These are phyloP conservation scores for Drosophila koepferae DNA, from an alignment of 2,888 invertebrate genomes.

Conservation along the genomic window DNA sequence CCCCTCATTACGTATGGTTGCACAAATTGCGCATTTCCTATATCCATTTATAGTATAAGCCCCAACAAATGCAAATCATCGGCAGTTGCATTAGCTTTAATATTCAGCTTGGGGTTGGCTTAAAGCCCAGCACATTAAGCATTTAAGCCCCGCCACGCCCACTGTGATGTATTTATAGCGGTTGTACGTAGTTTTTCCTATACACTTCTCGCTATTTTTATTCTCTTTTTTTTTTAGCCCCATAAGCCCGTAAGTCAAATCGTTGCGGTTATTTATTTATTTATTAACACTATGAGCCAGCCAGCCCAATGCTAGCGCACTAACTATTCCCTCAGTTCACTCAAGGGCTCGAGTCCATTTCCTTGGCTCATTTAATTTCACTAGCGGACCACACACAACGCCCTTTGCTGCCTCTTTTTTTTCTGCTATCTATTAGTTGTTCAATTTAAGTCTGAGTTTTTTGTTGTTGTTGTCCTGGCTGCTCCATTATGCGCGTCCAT, in stretches of 20 bases:
- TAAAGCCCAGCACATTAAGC: slow-evolving; percentile 60
- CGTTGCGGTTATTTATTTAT: slow-evolving; percentile 61
- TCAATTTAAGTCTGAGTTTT: slow-evolving; percentile 41
- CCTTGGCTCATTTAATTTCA: slow-evolving; percentile 62
- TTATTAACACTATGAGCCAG: slow-evolving; percentile 75
- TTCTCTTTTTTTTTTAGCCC: neutral
- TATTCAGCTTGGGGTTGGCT: slow-evolving; percentile 44
- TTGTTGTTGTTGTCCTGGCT: slow-evolving; percentile 11
- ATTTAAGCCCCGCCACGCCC: slow-evolving; percentile 59
- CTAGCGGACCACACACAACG: slow-evolving; percentile 61
- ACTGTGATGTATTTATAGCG: slow-evolving; percentile 68
- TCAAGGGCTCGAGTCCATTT: slow-evolving; percentile 40
- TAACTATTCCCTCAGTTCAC: slow-evolving; percentile 9
- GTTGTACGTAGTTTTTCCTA: slow-evolving; percentile 21
- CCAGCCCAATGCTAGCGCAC: slow-evolving; percentile 56
- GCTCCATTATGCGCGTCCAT: slow-evolving; percentile 63
- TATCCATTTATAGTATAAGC: slow-evolving; percentile 36
- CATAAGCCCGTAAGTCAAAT: slow-evolving; percentile 54
- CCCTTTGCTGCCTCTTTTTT: slow-evolving; percentile 22
- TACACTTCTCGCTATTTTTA: neutral
- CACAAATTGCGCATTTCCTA: slow-evolving; percentile 43
- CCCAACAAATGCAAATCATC: slow-evolving; percentile 51
- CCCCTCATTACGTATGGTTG: slow-evolving; percentile 20
- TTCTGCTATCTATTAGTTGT: slow-evolving; percentile 62
- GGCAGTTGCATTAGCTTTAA: slow-evolving; percentile 45